phyloP scores from a whole-genome alignment of 2,888 invertebrate genomes.

The Acanthopleura granulata region DNA sequence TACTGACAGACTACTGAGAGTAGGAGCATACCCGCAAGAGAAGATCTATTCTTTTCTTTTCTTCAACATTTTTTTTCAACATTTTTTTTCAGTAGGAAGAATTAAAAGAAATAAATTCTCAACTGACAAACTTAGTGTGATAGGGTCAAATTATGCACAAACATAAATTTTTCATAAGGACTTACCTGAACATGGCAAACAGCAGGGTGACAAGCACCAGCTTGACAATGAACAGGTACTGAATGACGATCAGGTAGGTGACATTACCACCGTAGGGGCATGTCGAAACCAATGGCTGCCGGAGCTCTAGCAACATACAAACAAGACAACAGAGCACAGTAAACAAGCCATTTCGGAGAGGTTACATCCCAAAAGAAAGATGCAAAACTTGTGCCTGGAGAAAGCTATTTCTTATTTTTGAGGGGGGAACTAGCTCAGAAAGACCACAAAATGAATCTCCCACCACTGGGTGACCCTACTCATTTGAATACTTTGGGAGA shows the following conservation, averaged over 20 bases:
- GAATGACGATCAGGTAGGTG: conserved; percentile 83
- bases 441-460: no score
- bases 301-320: conserved; percentile 28
- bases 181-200: conserved; percentile 94
- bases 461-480: no score
- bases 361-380: no score
- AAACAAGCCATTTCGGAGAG: not conserved
- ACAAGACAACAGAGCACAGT: not conserved
- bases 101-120: not conserved
- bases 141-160: not conserved
- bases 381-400: no score
- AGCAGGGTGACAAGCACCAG: conserved; percentile 95
- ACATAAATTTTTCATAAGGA: conserved; percentile 23
- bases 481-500: no score
- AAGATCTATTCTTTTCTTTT: not conserved
- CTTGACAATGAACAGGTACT: conserved; percentile 95
- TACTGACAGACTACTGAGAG: not conserved
- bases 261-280: conserved; percentile 50
- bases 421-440: no score
- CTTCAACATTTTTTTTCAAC: no score
- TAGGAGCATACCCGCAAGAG: not conserved
- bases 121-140: not conserved
- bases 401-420: no score
- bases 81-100: no score
- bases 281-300: conserved; percentile 31